These are phyloP conservation scores for Dimorphilus gyrociliatus DNA, from an alignment of 2,888 invertebrate genomes.

Conservation along the genomic window DNA sequence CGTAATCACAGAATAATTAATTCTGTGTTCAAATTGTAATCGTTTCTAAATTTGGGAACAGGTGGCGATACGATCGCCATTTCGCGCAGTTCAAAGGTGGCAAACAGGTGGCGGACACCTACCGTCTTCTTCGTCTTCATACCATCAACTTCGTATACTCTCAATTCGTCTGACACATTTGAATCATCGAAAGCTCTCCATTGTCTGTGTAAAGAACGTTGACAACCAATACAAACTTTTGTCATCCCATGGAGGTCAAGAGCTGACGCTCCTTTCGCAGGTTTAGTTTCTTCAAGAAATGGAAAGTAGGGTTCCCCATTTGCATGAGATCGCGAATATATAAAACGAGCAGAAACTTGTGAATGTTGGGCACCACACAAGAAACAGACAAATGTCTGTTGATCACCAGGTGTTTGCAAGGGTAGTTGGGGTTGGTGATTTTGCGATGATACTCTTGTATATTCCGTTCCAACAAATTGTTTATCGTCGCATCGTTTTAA, in stretches of 20 bases:
- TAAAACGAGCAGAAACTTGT: constrained; percentile 54
- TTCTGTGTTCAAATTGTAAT: too few relatives aligned
- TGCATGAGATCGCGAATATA: constrained; percentile 66
- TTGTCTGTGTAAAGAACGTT: constrained; percentile 69
- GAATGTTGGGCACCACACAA: constrained; percentile 67
- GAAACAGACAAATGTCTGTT: constrained; percentile 71
- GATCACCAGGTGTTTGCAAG: neutral
- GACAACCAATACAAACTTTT: constrained; percentile 68
- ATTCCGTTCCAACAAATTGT: constrained; percentile 49
- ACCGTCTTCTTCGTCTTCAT: too few relatives aligned
- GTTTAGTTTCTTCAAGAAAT: constrained; percentile 61
- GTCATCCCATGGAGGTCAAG: constrained; percentile 76
- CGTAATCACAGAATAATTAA: too few relatives aligned
- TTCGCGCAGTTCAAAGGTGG: too few relatives aligned
- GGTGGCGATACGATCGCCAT: too few relatives aligned
- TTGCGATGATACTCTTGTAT: neutral
- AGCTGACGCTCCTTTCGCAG: constrained; percentile 67
- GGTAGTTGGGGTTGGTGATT: neutral
- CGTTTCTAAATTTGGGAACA: too few relatives aligned
- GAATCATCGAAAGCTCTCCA: constrained; percentile 57
- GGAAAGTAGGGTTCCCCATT: constrained; percentile 78
- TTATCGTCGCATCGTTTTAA: constrained; percentile 77
- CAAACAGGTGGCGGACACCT: too few relatives aligned
- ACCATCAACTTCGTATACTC: constrained; percentile 20
- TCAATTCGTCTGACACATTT: constrained; percentile 22